Percentiles rank a stretch among this genome's conserved stretches.
Conservation (phyloP, 2,797 vertebrate genomes). For the Argyrosomus regius region DNA sequence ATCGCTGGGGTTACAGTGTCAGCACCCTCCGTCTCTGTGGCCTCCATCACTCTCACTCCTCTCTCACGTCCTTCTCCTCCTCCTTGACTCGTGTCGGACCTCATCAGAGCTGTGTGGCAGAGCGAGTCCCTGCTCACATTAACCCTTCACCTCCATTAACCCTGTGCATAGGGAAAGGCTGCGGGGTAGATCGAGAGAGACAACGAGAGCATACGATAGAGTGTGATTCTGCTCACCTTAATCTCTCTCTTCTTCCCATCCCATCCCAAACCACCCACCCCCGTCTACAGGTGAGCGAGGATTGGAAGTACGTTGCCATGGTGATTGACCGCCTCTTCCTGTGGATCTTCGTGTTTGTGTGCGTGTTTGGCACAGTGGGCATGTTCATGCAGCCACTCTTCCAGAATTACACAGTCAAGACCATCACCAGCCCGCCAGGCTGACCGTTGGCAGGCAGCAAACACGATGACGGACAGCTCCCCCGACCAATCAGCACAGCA, state of each 20-base stretch:
- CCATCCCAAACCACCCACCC: neutral
- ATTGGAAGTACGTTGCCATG: constrained; percentile 99
- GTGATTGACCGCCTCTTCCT: constrained; percentile 98
- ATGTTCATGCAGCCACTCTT: constrained; percentile 98
- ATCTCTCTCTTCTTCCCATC: constrained; percentile 36
- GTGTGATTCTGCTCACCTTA: constrained; percentile 45
- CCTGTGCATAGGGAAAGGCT: constrained; percentile 34
- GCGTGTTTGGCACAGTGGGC: constrained; percentile 94
- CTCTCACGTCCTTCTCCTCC: constrained; percentile 53
- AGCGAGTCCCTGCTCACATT: constrained; percentile 82
- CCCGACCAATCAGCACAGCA: constrained; percentile 66
- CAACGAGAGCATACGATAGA: constrained; percentile 16
- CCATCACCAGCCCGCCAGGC: constrained; percentile 83
- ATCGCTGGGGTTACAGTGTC: constrained; percentile 56
- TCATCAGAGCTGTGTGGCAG: constrained; percentile 83
- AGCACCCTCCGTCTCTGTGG: constrained; percentile 42
- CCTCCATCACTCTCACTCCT: constrained; percentile 56
- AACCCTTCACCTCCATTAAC: constrained; percentile 82
- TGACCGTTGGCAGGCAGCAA: constrained; percentile 68
- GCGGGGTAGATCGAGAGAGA: constrained; percentile 14
- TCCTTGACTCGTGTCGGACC: constrained; percentile 69
- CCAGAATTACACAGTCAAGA: constrained; percentile 93
- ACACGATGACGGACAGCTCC: constrained; percentile 63
- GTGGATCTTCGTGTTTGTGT: constrained; percentile 98
- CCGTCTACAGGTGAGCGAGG: constrained; percentile 92